A percentile compares a stretch with the other conserved stretches of the same genome.
Evolutionary conservation across 2,888 invertebrate genomes (phyloP).

Genomic region (Caradrina clavipalpis): DNA sequence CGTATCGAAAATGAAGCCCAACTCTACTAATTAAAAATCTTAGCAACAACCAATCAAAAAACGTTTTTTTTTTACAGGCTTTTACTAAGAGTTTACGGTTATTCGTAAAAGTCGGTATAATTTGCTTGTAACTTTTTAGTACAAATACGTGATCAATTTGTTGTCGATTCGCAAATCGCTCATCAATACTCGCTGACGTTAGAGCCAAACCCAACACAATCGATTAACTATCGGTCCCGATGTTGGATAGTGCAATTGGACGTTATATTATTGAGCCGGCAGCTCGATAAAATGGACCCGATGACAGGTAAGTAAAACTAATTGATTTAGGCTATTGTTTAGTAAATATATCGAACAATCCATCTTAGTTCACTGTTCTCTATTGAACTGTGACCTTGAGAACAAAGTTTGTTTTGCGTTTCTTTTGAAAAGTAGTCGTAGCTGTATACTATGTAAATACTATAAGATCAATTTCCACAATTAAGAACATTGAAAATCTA

Average conservation of each 20-base stretch:
- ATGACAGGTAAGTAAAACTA: constrained; percentile 62
- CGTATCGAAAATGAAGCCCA: no score
- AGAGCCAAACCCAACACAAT: constrained; percentile 65
- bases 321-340: constrained; percentile 43
- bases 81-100: no score
- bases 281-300: constrained; percentile 53
- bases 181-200: neutral
- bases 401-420: neutral
- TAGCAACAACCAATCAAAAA: no score
- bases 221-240: constrained; percentile 68
- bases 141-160: no score
- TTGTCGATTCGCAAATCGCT: neutral
- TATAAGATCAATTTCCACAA: no score
- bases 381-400: neutral
- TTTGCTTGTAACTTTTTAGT: neutral
- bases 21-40: no score
- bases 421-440: no score
- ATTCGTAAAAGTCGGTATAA: no score
- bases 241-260: constrained; percentile 70
- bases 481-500: no score
- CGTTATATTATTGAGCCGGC: constrained; percentile 65
- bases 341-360: constrained; percentile 28
- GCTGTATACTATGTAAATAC: neutral
- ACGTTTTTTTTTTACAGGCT: no score
- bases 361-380: constrained; percentile 11